phyloP scores from a whole-genome alignment of 2,113 vertebrate species.

The Speoplatyrhinus poulsoni region DNA sequence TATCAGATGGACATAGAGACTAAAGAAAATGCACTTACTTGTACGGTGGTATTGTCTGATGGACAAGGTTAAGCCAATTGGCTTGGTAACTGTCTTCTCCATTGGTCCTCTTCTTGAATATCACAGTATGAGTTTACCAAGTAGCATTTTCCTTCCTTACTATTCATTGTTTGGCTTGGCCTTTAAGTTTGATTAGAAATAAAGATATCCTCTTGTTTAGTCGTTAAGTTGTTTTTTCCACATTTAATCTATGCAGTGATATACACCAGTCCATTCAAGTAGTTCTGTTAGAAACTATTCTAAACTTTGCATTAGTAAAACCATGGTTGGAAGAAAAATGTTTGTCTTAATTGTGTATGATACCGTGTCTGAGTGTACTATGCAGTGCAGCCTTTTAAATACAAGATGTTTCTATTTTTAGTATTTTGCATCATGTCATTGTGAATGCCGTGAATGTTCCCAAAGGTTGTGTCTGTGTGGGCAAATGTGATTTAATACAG shows the following conservation, averaged over 20 bases:
- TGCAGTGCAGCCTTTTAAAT: conserved; percentile 48
- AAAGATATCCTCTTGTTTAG: neutral
- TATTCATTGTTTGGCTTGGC: conserved; percentile 57
- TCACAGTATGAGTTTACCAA: conserved; percentile 70
- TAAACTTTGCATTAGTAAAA: no score
- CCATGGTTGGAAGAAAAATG: no score
- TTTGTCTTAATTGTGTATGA: neutral
- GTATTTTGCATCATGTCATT: conserved; percentile 42
- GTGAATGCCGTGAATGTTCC: conserved; percentile 22
- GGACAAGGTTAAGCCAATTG: conserved; percentile 69
- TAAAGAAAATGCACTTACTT: conserved; percentile 48
- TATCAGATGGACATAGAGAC: neutral
- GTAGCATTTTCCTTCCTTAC: conserved; percentile 60
- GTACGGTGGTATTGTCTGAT: conserved; percentile 68
- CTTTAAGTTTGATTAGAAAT: neutral
- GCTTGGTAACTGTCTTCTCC: conserved; percentile 65
- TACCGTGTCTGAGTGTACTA: conserved; percentile 5
- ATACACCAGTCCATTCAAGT: no score
- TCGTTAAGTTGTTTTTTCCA: no score
- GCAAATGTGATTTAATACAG: neutral
- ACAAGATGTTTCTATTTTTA: conserved; percentile 58
- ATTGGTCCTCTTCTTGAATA: conserved; percentile 62
- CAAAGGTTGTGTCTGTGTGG: conserved; percentile 29
- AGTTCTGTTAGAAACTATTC: no score
- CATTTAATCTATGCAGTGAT: neutral